Conservation (phyloP, 2,113 vertebrate species). For the Paramormyrops kingsleyae region DNA sequence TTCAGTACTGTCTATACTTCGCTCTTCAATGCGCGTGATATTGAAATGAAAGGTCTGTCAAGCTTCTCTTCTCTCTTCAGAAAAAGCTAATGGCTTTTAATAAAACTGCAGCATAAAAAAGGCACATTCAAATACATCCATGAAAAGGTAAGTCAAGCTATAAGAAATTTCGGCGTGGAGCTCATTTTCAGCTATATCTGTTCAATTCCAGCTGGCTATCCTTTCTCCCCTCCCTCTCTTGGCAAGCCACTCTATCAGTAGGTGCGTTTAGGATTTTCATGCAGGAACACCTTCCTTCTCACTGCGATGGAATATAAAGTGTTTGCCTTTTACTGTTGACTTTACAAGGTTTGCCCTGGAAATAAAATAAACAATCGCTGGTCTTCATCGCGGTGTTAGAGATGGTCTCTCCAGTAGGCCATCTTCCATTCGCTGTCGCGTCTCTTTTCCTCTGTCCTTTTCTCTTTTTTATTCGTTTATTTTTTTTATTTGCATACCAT, state of each 20-base stretch:
- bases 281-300: constrained; percentile 7
- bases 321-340: constrained; percentile 20
- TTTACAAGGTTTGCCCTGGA: constrained; percentile 20
- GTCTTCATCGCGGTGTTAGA: constrained; percentile 22
- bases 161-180: neutral
- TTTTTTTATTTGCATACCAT: constrained; percentile 32
- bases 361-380: neutral
- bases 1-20: constrained; percentile 36
- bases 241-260: neutral
- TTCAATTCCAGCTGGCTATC: neutral
- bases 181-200: neutral
- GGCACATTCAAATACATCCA: neutral
- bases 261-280: neutral
- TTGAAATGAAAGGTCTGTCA: constrained; percentile 29
- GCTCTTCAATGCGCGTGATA: constrained; percentile 48
- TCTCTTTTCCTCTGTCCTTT: constrained; percentile 9
- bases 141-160: neutral
- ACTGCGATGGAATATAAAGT: neutral
- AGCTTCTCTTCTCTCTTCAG: constrained; percentile 14
- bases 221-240: neutral
- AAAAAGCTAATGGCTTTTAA: too few species aligned
- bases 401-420: constrained; percentile 32
- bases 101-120: constrained; percentile 2
- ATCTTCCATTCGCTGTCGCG: constrained; percentile 35
- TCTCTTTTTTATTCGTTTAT: neutral